phyloP scores from a whole-genome alignment of 2,113 vertebrate genomes.

The Elachura formosa region DNA sequence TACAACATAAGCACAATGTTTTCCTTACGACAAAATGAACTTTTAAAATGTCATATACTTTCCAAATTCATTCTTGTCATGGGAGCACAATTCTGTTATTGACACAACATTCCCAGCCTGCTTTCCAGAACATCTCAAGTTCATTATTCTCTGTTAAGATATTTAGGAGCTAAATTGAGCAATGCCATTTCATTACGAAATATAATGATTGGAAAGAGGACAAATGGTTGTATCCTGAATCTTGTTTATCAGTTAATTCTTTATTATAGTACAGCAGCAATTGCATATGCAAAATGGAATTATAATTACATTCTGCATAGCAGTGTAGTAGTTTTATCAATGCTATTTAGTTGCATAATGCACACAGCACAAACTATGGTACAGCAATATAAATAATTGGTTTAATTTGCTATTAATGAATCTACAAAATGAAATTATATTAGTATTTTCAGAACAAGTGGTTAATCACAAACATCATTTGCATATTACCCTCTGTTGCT shows the following conservation, averaged over 20 bases:
- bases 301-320: conserved; percentile 65
- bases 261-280: conserved; percentile 51
- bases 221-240: conserved; percentile 54
- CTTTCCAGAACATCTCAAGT: conserved; percentile 54
- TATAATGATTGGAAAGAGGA: conserved; percentile 56
- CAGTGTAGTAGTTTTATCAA: conserved; percentile 52
- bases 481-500: background rate
- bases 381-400: conserved; percentile 55
- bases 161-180: conserved; percentile 66
- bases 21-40: conserved; percentile 18
- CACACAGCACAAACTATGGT: background rate
- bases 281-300: conserved; percentile 63
- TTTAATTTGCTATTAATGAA: conserved; percentile 58
- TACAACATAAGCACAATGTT: conserved; percentile 38
- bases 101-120: conserved; percentile 1
- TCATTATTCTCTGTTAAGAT: conserved; percentile 63
- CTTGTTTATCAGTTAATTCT: conserved; percentile 74
- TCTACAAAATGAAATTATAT: conserved; percentile 15
- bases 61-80: conserved; percentile 36
- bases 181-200: conserved; percentile 60
- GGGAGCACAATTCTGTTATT: conserved; percentile 44
- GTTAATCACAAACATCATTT: conserved; percentile 32
- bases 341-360: conserved; percentile 50
- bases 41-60: conserved; percentile 31
- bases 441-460: conserved; percentile 24